Evolutionary conservation across 92 coral and sea anemone genomes (phyloP), one percentile per base, ranked within the genome.

Genomic region (Epizoanthus illoricatus): DNA sequence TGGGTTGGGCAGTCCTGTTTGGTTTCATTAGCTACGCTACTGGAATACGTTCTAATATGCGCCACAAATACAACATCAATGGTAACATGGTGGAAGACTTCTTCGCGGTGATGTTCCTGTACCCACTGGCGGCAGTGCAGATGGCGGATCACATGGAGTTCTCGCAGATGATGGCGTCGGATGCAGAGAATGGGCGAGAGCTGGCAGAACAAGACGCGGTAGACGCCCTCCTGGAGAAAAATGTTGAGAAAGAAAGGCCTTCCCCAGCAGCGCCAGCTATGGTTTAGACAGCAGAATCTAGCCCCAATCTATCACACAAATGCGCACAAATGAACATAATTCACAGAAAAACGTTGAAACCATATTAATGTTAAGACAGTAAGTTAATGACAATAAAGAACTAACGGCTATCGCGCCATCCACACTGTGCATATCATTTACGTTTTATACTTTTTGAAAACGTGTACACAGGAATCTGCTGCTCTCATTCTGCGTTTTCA

Each of bases 121-220:
- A 94, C 62, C 93, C 93, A 9, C 70, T 94, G 80, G 95, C 92
- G 23, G 95, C 90, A 49, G 76, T 85, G 75, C 98, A 94, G 82
- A 84, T 91, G 93, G 93, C 90, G 17, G 91, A 92, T 11, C 98
- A 94, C 84, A 86, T 91, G 87, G 67, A 63, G 39, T 70, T 85
- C 24, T 83, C 61, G 12, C 80, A 76, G 76, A 73, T 67, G 49
- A 49, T 43, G 81, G 81, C 57, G 18, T 80, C 56, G 66, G 83
- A 73, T 24, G 81, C 23, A 18, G 65, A 23, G 21, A 79, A 61
- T 71, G 76, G 58, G 21, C 41, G 21, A 42, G 76, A 15, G 5
- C 36, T 28, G 36, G 39, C 56, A 71, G 59, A 24, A 42, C 58
- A 36, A 39, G 76, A 71, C 11, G 36, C 76, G 41, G 18, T 23